Conservation (phyloP, 2,113 vertebrate species). For the Polypterus senegalus region DNA sequence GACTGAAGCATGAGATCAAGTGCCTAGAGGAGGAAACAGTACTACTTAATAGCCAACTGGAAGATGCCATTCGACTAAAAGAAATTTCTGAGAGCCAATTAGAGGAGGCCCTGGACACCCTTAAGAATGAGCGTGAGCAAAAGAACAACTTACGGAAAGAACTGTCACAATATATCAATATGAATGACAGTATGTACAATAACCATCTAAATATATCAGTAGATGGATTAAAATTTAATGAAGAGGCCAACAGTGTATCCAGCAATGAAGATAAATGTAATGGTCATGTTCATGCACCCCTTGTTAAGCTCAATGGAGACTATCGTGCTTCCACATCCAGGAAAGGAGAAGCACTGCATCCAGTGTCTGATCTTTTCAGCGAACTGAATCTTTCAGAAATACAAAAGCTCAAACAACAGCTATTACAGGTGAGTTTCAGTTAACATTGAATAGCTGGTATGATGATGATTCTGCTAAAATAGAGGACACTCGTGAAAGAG, state of each 20-base stretch:
- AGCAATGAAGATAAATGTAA: constrained; percentile 78
- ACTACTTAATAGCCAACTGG: constrained; percentile 89
- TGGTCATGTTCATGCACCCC: constrained; percentile 46
- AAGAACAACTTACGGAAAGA: constrained; percentile 92
- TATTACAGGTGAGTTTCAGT: constrained; percentile 70
- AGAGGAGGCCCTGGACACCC: constrained; percentile 84
- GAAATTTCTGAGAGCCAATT: constrained; percentile 87
- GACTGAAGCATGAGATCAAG: constrained; percentile 95
- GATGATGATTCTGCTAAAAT: too few relatives aligned
- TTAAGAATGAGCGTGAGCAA: constrained; percentile 89
- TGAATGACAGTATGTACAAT: constrained; percentile 76
- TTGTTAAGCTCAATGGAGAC: constrained; percentile 68
- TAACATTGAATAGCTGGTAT: not conserved
- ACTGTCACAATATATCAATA: constrained; percentile 78
- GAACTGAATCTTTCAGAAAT: constrained; percentile 97
- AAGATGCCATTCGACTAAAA: constrained; percentile 84
- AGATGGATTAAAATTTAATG: constrained; percentile 77
- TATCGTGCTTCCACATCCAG: constrained; percentile 53
- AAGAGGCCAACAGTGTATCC: constrained; percentile 52
- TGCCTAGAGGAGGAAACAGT: constrained; percentile 90
- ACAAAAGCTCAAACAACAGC: constrained; percentile 94
- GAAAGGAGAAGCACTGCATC: constrained; percentile 72
- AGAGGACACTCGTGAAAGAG: too few relatives aligned
- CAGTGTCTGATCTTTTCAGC: constrained; percentile 90
- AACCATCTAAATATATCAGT: constrained; percentile 81